Base-by-base conservation (phyloP, 92 coral and sea anemone genomes). In the Plumapathes pennacea region DNA sequence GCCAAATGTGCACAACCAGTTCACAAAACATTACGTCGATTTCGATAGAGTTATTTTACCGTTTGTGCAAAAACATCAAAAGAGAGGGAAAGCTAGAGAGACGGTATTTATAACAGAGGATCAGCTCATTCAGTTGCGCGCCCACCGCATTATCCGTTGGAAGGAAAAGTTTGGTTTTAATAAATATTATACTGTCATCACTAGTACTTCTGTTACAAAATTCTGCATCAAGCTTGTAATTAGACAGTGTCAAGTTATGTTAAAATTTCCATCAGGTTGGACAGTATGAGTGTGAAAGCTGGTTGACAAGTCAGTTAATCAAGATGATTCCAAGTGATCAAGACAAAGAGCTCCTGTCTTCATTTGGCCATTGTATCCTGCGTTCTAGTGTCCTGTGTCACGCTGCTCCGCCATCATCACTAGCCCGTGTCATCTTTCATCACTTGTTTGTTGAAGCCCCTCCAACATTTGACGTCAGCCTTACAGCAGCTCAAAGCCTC, bases 251-350 rank as follows among this genome's bases (percentile, higher is more conserved):
- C 19, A 3, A 46, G 23, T 22, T 22, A 0, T 33, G 32, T 8
- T 26, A 18, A 17, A 13, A 18, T 22, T n/a, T 12, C 10, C 6
- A 0, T 5, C 50, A 87, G 95, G 72, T 71, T 11, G 95, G 83
- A 10, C 75, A 77, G 64, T 83, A 32, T 44, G 80, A 83, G 30
- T 20, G 56, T 36, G 95, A 87, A 26, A 60, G 60, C 69, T 87
- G 95, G 95, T 57, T 87, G 28, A 66, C 85, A 17, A 54, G 53
- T 39, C 79, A 87, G 23, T 68, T 87, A 23, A 57, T 81, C 25
- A 46, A 52, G 27, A 54, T 53, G 32, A 15, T 25, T 18, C 85
- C 82, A 45, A 17, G 58, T 3, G 67, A 75, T 13, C 2, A 24
- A 5, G 95, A 77, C 27, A 25, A 46, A 14, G 49, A 33, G 7